phyloP scores from a whole-genome alignment of 2,113 vertebrate genomes.

The Pachycephala philippinensis region DNA sequence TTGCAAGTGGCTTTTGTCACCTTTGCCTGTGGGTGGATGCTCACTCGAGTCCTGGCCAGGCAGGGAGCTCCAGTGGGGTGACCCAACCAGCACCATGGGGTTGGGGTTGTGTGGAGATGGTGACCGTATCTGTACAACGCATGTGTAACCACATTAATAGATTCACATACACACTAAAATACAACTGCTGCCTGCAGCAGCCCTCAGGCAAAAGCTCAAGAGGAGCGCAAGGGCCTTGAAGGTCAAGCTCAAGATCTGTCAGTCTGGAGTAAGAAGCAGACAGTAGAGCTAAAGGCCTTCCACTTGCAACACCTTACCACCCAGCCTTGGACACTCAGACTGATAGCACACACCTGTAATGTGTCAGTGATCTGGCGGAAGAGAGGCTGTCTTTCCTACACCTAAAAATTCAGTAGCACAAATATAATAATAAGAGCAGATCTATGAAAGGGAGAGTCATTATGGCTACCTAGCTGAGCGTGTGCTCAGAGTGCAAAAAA shows the following conservation, averaged over 20 bases:
- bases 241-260: not conserved
- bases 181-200: not conserved
- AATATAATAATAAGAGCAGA: not conserved
- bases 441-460: not conserved
- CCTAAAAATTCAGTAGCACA: not conserved
- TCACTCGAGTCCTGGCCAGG: not conserved
- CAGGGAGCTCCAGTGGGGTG: not conserved
- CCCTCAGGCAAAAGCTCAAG: conserved; percentile 10
- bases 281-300: not conserved
- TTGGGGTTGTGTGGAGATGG: not conserved
- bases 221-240: not conserved
- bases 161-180: not conserved
- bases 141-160: not conserved
- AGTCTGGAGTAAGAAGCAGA: not conserved
- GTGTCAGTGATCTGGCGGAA: not conserved
- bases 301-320: not conserved
- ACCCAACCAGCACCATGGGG: accelerated
- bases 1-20: not conserved
- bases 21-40: not conserved
- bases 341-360: not conserved
- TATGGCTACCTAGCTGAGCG: not conserved
- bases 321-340: not conserved
- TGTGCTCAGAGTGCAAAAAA: not conserved
- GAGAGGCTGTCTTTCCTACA: not conserved
- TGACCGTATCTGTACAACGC: not conserved